Base-by-base conservation (phyloP, 2,888 invertebrate species). In the Lordiphosa andalusiaca region DNA sequence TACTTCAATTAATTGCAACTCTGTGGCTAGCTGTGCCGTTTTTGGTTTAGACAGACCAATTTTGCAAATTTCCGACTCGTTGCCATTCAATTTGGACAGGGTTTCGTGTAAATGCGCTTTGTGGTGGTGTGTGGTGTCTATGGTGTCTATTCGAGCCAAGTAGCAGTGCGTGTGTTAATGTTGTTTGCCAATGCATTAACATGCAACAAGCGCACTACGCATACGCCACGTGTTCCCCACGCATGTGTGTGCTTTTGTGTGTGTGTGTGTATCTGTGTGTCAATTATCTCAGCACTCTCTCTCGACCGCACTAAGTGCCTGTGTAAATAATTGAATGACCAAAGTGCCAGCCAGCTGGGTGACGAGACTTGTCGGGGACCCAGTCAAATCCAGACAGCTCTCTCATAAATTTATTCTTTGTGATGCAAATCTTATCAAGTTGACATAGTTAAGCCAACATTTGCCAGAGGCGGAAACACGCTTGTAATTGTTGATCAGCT, bases 171-270 rank as follows among this genome's bases (percentile, higher is more conserved):
- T 62, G 59, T 58, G 60, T 50, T 80, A 75, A 80, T 69, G 63
- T 57, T 84, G 84, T 81, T 85, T 81, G 78, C 84, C 80, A 71
- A 82, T 60, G 74, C 86, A 81, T 81, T 81, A 84, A 68, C 82
- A 84, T 69, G 71, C 53, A 50, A 39, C 52, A 39, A 41, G 55
- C 55, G 21, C 58, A 57, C 75, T 85, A 84, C 77, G 84, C 73
- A 78, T 78, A 78, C 81, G 77, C 64, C 77, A 80, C 81, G 69
- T 75, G 69, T 71, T 46, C 49, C 12, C 10, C 36, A 4, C 33
- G n/a, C 30, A 13, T 41, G 4, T 10, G 23, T 52, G n/a, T 37
- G 12, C 44, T 6, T 39, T 10, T 30, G 19, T 39, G 12, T 30
- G 19, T 46, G 13, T 46, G 37, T 48, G 42, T 19, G 19, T 19